Base-by-base conservation (phyloP, 2,113 vertebrate species). In the Patagioenas fasciata region DNA sequence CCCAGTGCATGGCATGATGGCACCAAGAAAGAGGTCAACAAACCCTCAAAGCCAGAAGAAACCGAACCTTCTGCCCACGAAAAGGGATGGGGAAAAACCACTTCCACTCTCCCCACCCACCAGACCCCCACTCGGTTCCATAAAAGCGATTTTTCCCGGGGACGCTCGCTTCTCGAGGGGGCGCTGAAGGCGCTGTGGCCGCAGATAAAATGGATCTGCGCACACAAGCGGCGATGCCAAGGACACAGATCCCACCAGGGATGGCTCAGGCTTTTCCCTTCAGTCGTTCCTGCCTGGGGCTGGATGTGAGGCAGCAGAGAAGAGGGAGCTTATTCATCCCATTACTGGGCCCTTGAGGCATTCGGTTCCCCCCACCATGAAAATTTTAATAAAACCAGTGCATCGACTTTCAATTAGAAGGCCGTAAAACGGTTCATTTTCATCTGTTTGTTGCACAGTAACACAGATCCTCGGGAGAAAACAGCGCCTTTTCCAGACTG, bases 341-440 rank as follows among this genome's bases (percentile, higher is more conserved):
- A 31, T 96, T 79, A 62, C 94, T 15, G 80, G 86, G 82, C 90
- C 74, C 79, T 73, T 26, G 71, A 70, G 91, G 92, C 94, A 93
- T 2, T 96, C 79, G 40, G 91, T 32, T 90, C 86, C 88, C 88
- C 95, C 84, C 79, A 54, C 91, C 83, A 80, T 61, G 79, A 90
- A 97, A 85, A 93, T 90, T 92, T 97, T 96, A 97, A 93, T 93
- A 95, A 95, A 96, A 95, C 88, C 9, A 1, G 94, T 79, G 92
- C 96, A 96, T 96, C 79, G 88, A 92, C 96, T 97, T 97, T 96
- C 97, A 97, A 97, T 97, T 96, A 97, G 95, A 23, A 54, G 75
- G 84, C 95, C 17, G 80, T 97, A 97, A 97, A 96, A 97, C 3
- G 80, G 91, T 92, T 97, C 94, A 67, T 97, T 97, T 97, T 97